Conservation (phyloP, 2,888 invertebrate species). For the Polydrusus cervinus region DNA sequence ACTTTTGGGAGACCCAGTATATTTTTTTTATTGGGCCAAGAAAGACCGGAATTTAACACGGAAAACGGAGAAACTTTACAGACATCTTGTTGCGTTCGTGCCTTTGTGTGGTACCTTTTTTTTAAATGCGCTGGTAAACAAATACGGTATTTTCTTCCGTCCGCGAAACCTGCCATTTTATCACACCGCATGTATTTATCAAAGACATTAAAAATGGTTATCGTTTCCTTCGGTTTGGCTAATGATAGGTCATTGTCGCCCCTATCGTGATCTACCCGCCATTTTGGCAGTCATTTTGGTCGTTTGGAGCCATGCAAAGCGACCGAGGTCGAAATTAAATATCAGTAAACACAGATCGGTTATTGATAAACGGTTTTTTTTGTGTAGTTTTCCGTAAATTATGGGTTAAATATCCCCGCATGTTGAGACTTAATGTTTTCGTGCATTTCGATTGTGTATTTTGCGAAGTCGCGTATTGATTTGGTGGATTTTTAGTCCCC, state of each 20-base stretch:
- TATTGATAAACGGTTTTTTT: conserved; percentile 32
- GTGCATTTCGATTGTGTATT: conserved; percentile 8
- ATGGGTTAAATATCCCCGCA: conserved; percentile 9
- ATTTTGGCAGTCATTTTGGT: conserved; percentile 38
- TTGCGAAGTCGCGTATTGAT: background rate
- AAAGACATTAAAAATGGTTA: conserved; percentile 44
- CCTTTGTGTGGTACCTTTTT: no score
- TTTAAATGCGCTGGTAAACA: no score
- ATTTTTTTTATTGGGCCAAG: no score
- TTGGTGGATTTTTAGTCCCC: background rate
- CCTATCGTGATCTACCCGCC: conserved; percentile 42
- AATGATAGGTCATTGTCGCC: conserved; percentile 50
- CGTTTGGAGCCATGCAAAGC: conserved; percentile 37
- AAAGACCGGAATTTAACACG: no score
- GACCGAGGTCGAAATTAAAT: conserved; percentile 31
- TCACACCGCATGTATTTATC: conserved; percentile 40
- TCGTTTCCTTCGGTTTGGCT: conserved; percentile 37
- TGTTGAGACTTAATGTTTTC: conserved; percentile 21
- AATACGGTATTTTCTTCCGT: background rate
- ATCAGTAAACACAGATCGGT: conserved; percentile 32
- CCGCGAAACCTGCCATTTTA: conserved; percentile 14
- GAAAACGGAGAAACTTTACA: no score
- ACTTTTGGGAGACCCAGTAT: no score
- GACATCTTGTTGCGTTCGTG: no score
- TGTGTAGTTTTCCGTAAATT: conserved; percentile 22